phyloP scores from a whole-genome alignment of 2,797 vertebrate species.

The Anguilla anguilla region DNA sequence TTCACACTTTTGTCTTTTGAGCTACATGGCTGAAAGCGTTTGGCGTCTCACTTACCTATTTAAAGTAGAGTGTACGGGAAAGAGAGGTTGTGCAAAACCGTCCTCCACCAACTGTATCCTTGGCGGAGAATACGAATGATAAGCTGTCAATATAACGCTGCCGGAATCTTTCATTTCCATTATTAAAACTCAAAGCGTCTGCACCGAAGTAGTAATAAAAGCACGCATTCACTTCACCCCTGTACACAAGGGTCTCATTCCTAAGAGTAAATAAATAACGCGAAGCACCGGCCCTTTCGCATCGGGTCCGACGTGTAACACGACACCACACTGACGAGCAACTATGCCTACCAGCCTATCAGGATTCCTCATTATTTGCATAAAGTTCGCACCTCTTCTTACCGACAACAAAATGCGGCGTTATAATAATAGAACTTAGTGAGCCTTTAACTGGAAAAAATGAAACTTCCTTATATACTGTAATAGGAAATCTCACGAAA shows the following conservation, averaged over 20 bases:
- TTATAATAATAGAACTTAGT: not conserved
- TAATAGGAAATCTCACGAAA: not conserved
- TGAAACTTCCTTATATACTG: not conserved
- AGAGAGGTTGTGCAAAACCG: conserved; percentile 64
- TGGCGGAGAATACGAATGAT: conserved; percentile 76
- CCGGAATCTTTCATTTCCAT: conserved; percentile 74
- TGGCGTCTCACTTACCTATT: conserved; percentile 69
- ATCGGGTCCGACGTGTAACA: conserved; percentile 24
- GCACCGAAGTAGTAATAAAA: not conserved
- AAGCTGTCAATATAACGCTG: conserved; percentile 84
- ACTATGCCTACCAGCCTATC: conserved; percentile 42
- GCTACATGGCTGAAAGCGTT: not conserved
- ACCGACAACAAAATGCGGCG: not conserved
- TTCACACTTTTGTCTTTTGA: not conserved
- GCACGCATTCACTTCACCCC: conserved; percentile 28
- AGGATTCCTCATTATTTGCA: conserved; percentile 33
- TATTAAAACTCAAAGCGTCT: conserved; percentile 14
- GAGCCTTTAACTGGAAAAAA: not conserved
- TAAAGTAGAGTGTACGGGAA: conserved; percentile 60
- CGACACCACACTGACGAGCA: conserved; percentile 28
- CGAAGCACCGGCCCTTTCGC: conserved; percentile 16
- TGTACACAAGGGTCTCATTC: not conserved
- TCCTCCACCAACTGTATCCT: conserved; percentile 67
- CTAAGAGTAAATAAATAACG: conserved; percentile 42
- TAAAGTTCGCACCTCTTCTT: conserved; percentile 13